Conservation (phyloP, 2,888 invertebrate genomes). For the Chrysodeixis includens region DNA sequence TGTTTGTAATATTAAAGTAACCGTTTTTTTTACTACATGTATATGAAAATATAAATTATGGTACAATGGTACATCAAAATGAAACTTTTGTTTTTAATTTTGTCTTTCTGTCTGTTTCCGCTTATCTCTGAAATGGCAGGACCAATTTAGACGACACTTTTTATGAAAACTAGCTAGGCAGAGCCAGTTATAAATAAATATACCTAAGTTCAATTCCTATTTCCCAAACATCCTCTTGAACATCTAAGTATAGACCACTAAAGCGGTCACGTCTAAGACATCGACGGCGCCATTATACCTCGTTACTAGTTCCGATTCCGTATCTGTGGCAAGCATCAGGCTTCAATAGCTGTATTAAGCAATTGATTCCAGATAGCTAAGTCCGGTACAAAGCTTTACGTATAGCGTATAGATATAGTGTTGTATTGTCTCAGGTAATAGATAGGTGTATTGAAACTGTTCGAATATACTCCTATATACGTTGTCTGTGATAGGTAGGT, state of each 20-base stretch:
- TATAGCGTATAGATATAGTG: not conserved
- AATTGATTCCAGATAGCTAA: slow-evolving; percentile 35
- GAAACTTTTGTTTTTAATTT: no score
- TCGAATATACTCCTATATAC: no score
- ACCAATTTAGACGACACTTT: no score
- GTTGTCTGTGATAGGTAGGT: not conserved
- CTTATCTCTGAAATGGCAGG: no score
- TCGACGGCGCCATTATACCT: slow-evolving; percentile 21
- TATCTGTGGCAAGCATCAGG: slow-evolving; percentile 33
- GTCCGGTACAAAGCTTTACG: slow-evolving; percentile 15
- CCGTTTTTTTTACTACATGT: no score
- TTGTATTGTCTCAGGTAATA: not conserved
- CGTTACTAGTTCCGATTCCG: slow-evolving; percentile 22
- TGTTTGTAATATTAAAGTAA: no score
- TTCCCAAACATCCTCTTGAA: not conserved
- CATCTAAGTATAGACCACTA: slow-evolving; percentile 13
- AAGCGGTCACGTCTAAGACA: slow-evolving; percentile 10
- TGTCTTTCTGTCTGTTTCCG: no score
- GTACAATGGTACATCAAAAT: no score
- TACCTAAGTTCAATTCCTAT: not conserved
- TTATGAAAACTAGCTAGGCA: no score
- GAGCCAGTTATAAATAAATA: not conserved
- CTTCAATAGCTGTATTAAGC: slow-evolving; percentile 35
- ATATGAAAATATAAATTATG: no score
- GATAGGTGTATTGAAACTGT: not conserved